These are phyloP conservation scores for Hippopotamus amphibius DNA, from an alignment of 2,113 vertebrate genomes.

Conservation along the genomic window DNA sequence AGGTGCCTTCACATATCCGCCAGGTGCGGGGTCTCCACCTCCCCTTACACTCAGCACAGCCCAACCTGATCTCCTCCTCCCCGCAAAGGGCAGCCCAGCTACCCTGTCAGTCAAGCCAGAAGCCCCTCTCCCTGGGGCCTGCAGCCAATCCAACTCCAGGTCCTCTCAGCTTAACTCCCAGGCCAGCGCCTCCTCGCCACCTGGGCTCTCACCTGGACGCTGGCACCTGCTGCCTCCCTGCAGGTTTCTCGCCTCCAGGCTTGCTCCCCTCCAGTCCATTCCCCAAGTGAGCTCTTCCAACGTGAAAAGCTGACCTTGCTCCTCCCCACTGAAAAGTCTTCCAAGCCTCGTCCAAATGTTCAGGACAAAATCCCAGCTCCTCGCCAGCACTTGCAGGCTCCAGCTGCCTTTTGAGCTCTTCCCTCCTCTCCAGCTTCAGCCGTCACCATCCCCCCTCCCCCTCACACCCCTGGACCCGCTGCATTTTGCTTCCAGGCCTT, in stretches of 20 bases:
- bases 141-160: background rate
- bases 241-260: background rate
- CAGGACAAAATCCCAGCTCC: background rate
- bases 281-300: background rate
- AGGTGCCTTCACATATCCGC: background rate
- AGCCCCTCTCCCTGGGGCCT: background rate
- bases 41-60: background rate
- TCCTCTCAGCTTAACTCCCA: background rate
- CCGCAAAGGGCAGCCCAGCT: background rate
- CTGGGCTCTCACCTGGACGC: background rate
- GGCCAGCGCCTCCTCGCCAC: too few species aligned
- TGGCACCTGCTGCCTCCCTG: background rate
- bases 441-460: background rate
- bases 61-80: background rate
- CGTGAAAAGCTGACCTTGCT: background rate
- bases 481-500: background rate
- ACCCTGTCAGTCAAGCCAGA: background rate
- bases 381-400: background rate
- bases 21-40: background rate
- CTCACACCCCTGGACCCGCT: background rate
- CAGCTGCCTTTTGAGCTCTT: background rate
- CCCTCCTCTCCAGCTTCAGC: background rate
- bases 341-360: background rate
- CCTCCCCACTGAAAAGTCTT: background rate
- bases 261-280: background rate